phyloP scores from a whole-genome alignment of 2,888 invertebrate genomes.

The Pharmacophagus antenor region DNA sequence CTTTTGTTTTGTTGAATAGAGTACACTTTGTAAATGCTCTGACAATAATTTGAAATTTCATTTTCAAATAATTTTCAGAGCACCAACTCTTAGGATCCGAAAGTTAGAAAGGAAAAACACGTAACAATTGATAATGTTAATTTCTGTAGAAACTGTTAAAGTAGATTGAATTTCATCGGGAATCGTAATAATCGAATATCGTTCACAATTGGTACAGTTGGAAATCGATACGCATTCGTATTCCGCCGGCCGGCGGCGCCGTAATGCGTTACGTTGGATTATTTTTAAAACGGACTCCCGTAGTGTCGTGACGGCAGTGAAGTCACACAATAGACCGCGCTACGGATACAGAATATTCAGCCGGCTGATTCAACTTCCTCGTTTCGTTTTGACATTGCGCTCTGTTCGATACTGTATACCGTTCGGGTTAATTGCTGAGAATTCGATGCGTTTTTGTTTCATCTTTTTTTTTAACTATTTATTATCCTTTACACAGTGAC shows the following conservation, averaged over 20 bases:
- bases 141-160: too few relatives aligned
- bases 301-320: conserved; percentile 36
- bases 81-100: too few relatives aligned
- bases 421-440: too few relatives aligned
- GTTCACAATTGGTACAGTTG: conserved; percentile 4
- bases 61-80: too few relatives aligned
- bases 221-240: conserved; percentile 25
- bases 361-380: conserved; percentile 41
- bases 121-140: too few relatives aligned
- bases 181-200: not conserved
- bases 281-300: conserved; percentile 36
- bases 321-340: conserved; percentile 40
- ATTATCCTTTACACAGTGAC: too few relatives aligned
- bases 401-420: not conserved
- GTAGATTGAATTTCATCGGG: not conserved
- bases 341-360: conserved; percentile 37
- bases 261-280: conserved; percentile 24
- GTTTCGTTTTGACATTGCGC: conserved; percentile 11
- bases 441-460: too few relatives aligned
- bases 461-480: too few relatives aligned
- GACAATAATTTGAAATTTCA: too few relatives aligned
- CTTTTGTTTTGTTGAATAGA: too few relatives aligned
- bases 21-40: too few relatives aligned
- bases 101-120: too few relatives aligned
- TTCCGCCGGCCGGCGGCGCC: conserved; percentile 13